Evolutionary conservation across 2,113 vertebrate genomes (phyloP), one percentile per base, ranked within the genome.

Genomic region (Melierax canorus): DNA sequence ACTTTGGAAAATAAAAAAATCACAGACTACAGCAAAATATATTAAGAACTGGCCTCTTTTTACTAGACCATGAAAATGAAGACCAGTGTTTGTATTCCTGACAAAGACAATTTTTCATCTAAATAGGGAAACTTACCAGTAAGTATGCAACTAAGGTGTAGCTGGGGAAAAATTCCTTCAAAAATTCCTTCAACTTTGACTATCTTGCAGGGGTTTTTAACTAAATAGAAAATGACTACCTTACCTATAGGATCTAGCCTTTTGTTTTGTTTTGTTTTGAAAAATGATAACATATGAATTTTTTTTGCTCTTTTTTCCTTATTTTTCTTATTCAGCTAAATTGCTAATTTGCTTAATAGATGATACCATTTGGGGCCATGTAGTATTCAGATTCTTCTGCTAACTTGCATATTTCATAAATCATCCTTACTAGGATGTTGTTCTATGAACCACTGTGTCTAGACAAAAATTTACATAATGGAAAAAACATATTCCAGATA

Each of bases 71-170:
- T 60, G 29, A 87, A 76, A 38, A 69, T 69, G 41, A 80, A 84
- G 29, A 26, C 1, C 10, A 0, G 0, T 63, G 6, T 18, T 72
- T 63, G 9, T 27, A 39, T 53, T 86, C 21, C 18, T 20, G 21
- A 50, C 22, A 53, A 58, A 63, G 23, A 67, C 10, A 59, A 19
- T 34, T 92, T 81, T 80, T 94, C 10, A 34, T 79, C 23, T 46
- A 51, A 22, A 27, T 21, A 53, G 12, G 19, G 24, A 75, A 83
- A 29, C 5, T n/a, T 60, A 32, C 2, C 38, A 48, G 2, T 46
- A 75, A 67, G 7, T 34, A 36, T 43, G 24, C 6, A 89, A n/a
- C 38, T 83, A 55, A 68, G 19, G 22, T 59, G 34, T 69, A 69
- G 8, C 6, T 38, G 38, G 19, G 43, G 9, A 34, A 79, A 48